Percentiles rank a stretch among this genome's conserved stretches.
These are phyloP conservation scores for Pelusios castaneus DNA, from an alignment of 2,113 vertebrate genomes.

Conservation along the genomic window DNA sequence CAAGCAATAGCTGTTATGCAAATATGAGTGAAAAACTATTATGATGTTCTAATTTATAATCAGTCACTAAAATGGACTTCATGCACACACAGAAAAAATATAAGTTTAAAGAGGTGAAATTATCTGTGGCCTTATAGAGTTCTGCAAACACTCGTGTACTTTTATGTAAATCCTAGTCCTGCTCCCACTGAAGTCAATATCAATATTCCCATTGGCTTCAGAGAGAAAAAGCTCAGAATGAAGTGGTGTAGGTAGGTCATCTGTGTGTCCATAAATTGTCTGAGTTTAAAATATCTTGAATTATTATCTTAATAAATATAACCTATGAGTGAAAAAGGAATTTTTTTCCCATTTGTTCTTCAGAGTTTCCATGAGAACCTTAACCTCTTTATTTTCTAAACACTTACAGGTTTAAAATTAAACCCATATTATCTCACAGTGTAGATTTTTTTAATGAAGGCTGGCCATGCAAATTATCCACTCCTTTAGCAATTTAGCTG, in stretches of 20 bases:
- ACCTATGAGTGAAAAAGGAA: background rate
- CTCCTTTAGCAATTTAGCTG: background rate
- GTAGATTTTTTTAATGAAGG: conserved; percentile 1
- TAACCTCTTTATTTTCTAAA: conserved; percentile 21
- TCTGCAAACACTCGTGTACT: background rate
- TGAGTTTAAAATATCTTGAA: conserved; percentile 26
- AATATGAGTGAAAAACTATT: background rate
- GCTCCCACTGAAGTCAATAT: conserved; percentile 12
- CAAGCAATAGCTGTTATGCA: accelerated
- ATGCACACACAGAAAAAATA: background rate
- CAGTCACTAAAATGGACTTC: background rate
- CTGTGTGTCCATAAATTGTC: conserved; percentile 26
- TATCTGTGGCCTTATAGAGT: conserved; percentile 37
- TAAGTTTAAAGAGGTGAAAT: background rate
- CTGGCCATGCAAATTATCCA: conserved; percentile 4
- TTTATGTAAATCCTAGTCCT: background rate
- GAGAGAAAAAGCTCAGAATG: conserved; percentile 23
- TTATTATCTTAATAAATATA: conserved; percentile 3
- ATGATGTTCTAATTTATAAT: background rate
- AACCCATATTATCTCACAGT: conserved; percentile 7
- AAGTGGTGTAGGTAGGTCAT: conserved; percentile 6
- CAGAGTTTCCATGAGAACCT: background rate
- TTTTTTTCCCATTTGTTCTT: too few relatives aligned
- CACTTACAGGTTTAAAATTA: background rate
- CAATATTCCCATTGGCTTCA: conserved; percentile 20